phyloP scores from a whole-genome alignment of 2,113 vertebrate genomes.

The Pao palembangensis region DNA sequence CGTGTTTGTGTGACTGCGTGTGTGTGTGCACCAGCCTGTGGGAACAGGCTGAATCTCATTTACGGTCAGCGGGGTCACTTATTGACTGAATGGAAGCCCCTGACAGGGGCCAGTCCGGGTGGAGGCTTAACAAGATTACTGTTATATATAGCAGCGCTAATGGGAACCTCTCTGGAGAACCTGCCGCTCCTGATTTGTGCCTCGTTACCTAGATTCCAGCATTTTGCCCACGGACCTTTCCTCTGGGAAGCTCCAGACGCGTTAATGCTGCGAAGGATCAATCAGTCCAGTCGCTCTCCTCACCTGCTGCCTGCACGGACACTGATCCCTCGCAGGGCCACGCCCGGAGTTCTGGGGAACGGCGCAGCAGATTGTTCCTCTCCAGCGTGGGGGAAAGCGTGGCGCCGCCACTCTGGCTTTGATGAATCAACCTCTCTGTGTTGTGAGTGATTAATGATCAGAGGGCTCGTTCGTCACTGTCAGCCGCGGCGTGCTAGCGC shows the following conservation, averaged over 20 bases:
- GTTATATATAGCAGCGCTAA: constrained; percentile 69
- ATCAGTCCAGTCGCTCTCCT: constrained; percentile 52
- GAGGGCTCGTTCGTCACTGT: constrained; percentile 73
- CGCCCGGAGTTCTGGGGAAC: constrained; percentile 18
- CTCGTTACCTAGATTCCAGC: constrained; percentile 44
- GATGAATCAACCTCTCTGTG: constrained; percentile 69
- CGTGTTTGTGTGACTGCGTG: constrained; percentile 8
- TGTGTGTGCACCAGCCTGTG: constrained; percentile 24
- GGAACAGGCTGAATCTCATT: constrained; percentile 57
- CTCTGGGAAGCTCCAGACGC: constrained; percentile 60
- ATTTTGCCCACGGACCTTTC: constrained; percentile 45
- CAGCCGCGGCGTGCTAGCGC: constrained; percentile 41
- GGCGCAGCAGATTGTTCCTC: constrained; percentile 14
- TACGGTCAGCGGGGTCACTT: constrained; percentile 67
- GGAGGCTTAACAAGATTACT: constrained; percentile 71
- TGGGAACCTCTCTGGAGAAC: constrained; percentile 63
- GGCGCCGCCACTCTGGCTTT: constrained; percentile 51
- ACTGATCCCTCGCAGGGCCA: constrained; percentile 35
- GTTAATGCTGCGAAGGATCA: constrained; percentile 64
- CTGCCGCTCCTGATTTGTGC: constrained; percentile 55
- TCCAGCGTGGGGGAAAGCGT: constrained; percentile 22
- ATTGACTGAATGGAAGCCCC: constrained; percentile 63
- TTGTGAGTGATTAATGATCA: constrained; percentile 43
- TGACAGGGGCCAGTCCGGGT: constrained; percentile 51
- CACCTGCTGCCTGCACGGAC: constrained; percentile 44